Conservation (phyloP, 2,888 invertebrate species). For the Aromia moschata region DNA sequence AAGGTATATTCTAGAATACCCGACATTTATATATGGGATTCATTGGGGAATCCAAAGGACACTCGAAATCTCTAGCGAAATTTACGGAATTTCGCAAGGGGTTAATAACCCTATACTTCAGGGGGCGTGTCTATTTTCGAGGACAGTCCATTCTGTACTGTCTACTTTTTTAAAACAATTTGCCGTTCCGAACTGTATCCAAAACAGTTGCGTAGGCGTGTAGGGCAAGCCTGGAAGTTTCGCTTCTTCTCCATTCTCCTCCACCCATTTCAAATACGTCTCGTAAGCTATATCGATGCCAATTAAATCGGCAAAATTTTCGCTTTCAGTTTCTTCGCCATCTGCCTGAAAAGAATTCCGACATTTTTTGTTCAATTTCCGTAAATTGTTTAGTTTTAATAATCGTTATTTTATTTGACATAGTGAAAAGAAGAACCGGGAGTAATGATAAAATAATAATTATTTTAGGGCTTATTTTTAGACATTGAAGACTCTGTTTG, state of each 20-base stretch:
- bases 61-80: slow-evolving; percentile 70
- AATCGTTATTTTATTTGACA: too few relatives aligned
- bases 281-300: slow-evolving; percentile 89
- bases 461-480: too few relatives aligned
- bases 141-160: neutral
- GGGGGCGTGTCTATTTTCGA: neutral
- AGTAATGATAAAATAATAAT: too few relatives aligned
- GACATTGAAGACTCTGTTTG: too few relatives aligned
- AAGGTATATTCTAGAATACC: neutral
- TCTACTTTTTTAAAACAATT: slow-evolving; percentile 12
- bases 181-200: slow-evolving; percentile 64
- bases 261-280: slow-evolving; percentile 79
- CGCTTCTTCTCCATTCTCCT: slow-evolving; percentile 67
- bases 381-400: too few relatives aligned
- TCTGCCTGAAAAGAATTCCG: slow-evolving; percentile 14
- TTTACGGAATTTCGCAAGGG: slow-evolving; percentile 69
- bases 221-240: slow-evolving; percentile 72
- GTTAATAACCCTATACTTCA: slow-evolving; percentile 62
- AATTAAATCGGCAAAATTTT: slow-evolving; percentile 61
- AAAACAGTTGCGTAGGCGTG: slow-evolving; percentile 76
- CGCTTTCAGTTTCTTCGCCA: neutral
- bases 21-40: slow-evolving; percentile 68
- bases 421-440: too few relatives aligned
- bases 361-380: too few relatives aligned
- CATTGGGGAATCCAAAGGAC: slow-evolving; percentile 68